Base-by-base conservation (phyloP, 2,888 invertebrate species). In the Ormyrus pomaceus region DNA sequence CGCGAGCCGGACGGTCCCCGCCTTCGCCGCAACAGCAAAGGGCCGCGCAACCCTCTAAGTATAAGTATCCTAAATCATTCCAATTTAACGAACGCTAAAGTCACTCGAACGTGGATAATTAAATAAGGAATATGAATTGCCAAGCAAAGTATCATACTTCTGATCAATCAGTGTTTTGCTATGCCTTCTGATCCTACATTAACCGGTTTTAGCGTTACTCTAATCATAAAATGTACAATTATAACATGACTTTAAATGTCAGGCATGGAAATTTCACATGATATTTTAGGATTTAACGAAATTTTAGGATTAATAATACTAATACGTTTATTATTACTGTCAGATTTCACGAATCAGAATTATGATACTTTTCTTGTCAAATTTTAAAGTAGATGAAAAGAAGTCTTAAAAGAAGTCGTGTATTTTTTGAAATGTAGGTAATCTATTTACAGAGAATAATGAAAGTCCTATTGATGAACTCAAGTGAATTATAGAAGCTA, bases 31-130 rank as follows among this genome's bases (percentile, higher is more conserved):
- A 88, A 87, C 90, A 88, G 83, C 88, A 85, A 89, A 89, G 87
- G 88, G 89, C 88, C 90, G 89, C 89, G 90, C 90, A 87, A 90
- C 90, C 88, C 89, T 91, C 85, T 90, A 88, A 91, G 90, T 88
- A 90, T 90, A 89, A 90, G 90, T 90, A 90, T 89, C 85, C 83
- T 84, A 84, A 83, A 72, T 80, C 74, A 81, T 79, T 81, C 82
- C 80, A 83, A 75, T 75, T 69, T 70, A 80, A 75, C 62, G 13
- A 73, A 77, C 55, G 46, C 61, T 69, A 55, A 77, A 34, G 68
- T 48, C 19, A 79, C 56, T 73, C 53, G 58, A 53, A 74, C 64
- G 74, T 70, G 58, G 50, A 69, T 79, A 56, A 58, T 50, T 68
- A 56, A 59, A 62, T 62, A 53, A 81, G 55, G 53, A 62, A 55